Percentiles rank a stretch among this genome's conserved stretches.
Evolutionary conservation across 2,888 invertebrate genomes (phyloP).

Genomic region (Platycheirus rosarum): DNA sequence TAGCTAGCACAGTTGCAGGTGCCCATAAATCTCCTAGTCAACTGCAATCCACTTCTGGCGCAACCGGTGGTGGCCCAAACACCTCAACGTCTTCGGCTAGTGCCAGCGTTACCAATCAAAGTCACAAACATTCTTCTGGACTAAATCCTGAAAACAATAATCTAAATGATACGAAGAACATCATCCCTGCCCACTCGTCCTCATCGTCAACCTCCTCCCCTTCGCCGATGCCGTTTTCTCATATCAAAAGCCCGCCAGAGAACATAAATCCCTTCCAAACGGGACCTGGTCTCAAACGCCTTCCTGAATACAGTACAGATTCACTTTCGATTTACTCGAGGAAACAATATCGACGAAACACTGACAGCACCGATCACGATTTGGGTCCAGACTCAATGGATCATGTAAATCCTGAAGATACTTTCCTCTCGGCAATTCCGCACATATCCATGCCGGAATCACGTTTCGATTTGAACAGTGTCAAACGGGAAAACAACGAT

Average conservation of each 20-base stretch:
- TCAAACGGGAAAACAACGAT: conserved; percentile 80
- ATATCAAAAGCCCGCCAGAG: conserved; percentile 62
- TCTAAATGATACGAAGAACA: conserved; percentile 64
- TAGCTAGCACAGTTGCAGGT: conserved; percentile 81
- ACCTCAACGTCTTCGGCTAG: conserved; percentile 54
- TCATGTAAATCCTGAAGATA: conserved; percentile 80
- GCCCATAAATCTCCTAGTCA: conserved; percentile 79
- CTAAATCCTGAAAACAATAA: conserved; percentile 59
- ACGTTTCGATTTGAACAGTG: conserved; percentile 80
- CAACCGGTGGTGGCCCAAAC: conserved; percentile 56
- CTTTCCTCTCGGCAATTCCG: conserved; percentile 81
- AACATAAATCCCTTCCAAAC: conserved; percentile 68
- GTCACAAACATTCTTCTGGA: conserved; percentile 55
- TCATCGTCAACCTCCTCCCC: conserved; percentile 72
- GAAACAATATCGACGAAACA: conserved; percentile 79
- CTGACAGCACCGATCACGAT: conserved; percentile 77
- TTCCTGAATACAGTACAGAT: conserved; percentile 79
- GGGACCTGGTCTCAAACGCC: conserved; percentile 77
- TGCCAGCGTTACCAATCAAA: conserved; percentile 53
- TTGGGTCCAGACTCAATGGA: conserved; percentile 80
- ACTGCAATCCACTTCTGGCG: conserved; percentile 61
- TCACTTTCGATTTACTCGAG: conserved; percentile 81
- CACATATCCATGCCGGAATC: conserved; percentile 82
- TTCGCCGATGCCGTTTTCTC: conserved; percentile 67
- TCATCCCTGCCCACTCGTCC: conserved; percentile 72